Conservation (phyloP, 2,888 invertebrate genomes). For the Agonopterix arenella region DNA sequence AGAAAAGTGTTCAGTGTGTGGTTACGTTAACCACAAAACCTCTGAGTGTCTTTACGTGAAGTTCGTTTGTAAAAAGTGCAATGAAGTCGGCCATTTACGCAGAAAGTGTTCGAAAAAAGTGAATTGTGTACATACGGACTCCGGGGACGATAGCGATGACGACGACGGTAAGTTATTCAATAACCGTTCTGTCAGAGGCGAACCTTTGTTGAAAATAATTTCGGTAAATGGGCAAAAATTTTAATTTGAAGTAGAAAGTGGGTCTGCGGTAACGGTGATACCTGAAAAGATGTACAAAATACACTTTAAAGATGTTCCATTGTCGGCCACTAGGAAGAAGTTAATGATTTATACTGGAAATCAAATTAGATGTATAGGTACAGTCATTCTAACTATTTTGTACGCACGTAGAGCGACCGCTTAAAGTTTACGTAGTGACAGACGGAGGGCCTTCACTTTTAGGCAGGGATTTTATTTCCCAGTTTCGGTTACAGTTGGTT, state of each 20-base stretch:
- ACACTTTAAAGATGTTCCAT: constrained; percentile 7
- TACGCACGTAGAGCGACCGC: background rate
- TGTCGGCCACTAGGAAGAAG: constrained; percentile 6
- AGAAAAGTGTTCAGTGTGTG: constrained; percentile 18
- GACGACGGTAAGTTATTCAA: constrained; percentile 9
- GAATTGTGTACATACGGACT: constrained; percentile 1
- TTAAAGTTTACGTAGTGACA: constrained; percentile 8
- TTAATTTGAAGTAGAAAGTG: constrained; percentile 6
- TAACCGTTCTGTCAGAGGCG: constrained; percentile 10
- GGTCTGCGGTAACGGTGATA: constrained; percentile 5
- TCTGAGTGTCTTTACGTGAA: constrained; percentile 16
- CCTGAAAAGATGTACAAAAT: constrained; percentile 3
- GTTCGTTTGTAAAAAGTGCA: constrained; percentile 16
- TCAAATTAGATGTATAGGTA: constrained; percentile 4
- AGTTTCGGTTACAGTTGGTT: constrained; percentile 6
- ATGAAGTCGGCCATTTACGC: constrained; percentile 13
- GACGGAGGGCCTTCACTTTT: constrained; percentile 11
- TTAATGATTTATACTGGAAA: constrained; percentile 8
- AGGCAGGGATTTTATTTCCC: constrained; percentile 14
- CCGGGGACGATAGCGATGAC: constrained; percentile 9
- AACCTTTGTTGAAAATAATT: constrained; percentile 13
- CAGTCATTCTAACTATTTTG: background rate
- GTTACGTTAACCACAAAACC: constrained; percentile 15
- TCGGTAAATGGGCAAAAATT: constrained; percentile 2
- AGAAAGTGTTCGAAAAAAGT: constrained; percentile 14